Evolutionary conservation across 2,797 vertebrate species (phyloP).

Genomic region (Strix occidentalis): DNA sequence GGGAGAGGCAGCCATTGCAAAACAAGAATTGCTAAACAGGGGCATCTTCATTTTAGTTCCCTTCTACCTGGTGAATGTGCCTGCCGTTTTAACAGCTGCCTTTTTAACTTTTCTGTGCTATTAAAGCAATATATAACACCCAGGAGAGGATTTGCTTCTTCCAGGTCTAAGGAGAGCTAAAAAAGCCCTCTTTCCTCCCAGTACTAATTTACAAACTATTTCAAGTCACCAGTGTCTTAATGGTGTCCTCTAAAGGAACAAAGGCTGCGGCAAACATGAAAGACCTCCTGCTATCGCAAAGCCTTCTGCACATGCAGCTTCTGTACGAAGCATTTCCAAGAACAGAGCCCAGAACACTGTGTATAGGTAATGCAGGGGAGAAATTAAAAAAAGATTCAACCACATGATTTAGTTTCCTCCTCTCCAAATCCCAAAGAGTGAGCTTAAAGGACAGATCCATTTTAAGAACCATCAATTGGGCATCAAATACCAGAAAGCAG

Average conservation of each 20-base stretch:
- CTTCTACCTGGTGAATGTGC: not conserved
- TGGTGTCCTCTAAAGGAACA: not conserved
- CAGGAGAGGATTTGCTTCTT: not conserved
- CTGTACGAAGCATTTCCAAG: not conserved
- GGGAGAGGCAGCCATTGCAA: not conserved
- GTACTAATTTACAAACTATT: not conserved
- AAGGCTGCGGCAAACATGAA: not conserved
- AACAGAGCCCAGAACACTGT: not conserved
- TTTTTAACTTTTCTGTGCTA: not conserved
- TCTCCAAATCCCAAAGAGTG: not conserved
- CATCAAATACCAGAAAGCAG: not conserved
- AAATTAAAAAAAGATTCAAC: not conserved
- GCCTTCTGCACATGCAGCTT: not conserved
- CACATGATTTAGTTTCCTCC: not conserved
- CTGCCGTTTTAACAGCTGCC: not conserved
- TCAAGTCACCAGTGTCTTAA: not conserved
- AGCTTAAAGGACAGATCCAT: conserved; percentile 14
- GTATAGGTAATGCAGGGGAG: not conserved
- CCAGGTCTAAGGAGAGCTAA: not conserved
- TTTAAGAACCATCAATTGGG: not conserved
- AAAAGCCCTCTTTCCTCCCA: not conserved
- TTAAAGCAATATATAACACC: not conserved
- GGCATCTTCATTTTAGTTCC: not conserved
- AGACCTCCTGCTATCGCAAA: not conserved
- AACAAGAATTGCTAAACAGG: not conserved